Base-by-base conservation (phyloP, 2,888 invertebrate species). In the Pocota personata region DNA sequence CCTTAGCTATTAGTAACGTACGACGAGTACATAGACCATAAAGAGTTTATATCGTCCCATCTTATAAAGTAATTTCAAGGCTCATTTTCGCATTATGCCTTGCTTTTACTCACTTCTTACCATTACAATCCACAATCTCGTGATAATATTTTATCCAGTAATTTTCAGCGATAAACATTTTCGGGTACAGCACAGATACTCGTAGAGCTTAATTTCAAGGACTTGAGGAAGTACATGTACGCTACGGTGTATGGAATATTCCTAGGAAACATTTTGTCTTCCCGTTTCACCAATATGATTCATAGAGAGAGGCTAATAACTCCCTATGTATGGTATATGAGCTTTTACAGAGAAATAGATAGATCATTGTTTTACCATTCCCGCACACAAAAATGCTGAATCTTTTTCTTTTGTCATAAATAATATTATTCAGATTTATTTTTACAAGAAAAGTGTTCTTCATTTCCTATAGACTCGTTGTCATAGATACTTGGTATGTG, bases 141-240 rank as follows among this genome's bases (percentile, higher is more conserved):
- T 66, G 37, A 35, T 66, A 57, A 48, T 46, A 24, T 58, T 4
- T 46, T 24, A 48, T 48, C 48, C 50, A 30, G 66, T 40, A 40
- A 76, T 58, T 67, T 60, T 48, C 16, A 27, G 48, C 24, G 37
- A 48, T 58, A 58, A 30, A 66, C 37, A 66, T 58, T 58, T 57
- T 40, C 21, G 24, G 14, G 3, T 14, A 19, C 27, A 24, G 7
- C 48, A 43, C 10, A 32, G 57, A 21, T 16, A n/a, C n/a, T n/a
- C n/a, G n/a, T n/a, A 35, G 24, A 32, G 16, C 19, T n/a, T n/a
- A n/a, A 35, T 50, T 32, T 66, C 35, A 66, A 66, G 50, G 66
- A 66, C 24, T 14, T 32, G 2, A 48, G 6, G 6, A 8, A 48
- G 37, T 24, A 50, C 48, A 52, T 24, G 66, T 24, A 48, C 21